Base-by-base conservation (phyloP, 92 coral and sea anemone genomes). In the Porites divaricata region DNA sequence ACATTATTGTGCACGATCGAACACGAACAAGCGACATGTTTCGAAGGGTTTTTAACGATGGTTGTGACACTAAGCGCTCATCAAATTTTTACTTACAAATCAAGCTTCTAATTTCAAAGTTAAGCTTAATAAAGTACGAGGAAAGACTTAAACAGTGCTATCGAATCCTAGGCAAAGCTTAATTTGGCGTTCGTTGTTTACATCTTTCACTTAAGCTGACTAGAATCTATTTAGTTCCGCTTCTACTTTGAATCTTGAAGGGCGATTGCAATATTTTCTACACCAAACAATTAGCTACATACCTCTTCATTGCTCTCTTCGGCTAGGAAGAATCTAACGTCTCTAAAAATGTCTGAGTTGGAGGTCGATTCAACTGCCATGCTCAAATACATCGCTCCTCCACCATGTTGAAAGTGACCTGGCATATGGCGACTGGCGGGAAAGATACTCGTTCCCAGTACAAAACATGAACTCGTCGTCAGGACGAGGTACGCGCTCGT, bases 281-380 rank as follows among this genome's bases (percentile, higher is more conserved):
- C 26, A 4, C 3, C 8, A 80, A 26, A 8, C 7, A 68, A 41
- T 15, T 48, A 14, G 45, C 15, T 67, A 49, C 83, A 66, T 81
- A 93, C 96, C 94, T 93, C 89, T 41, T 93, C 96, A 65, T 87
- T 93, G 87, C 79, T 81, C 51, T 93, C 93, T 11, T 86, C 87
- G 13, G 94, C 92, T 13, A 93, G 77, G 56, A 90, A 93, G 90
- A 90, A 93, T 70, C 91, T 88, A 4, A 93, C 92, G 78, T 90
- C 93, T 53, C 67, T 85, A 57, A 93, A 93, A 67, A 93, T 80
- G 70, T 81, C 83, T 16, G 53, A 23, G 62, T 83, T 80, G 24
- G 75, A 75, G 54, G 19, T 81, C 69, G 56, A n/a, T 67, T 70
- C 85, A 14, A 58, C 72, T 11, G 85, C 92, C 92, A 89, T 89